A percentile compares a stretch with the other conserved stretches of the same genome.
These are phyloP conservation scores for Gonioctena quinquepunctata DNA, from an alignment of 1,140 invertebrate genomes.

Conservation along the genomic window DNA sequence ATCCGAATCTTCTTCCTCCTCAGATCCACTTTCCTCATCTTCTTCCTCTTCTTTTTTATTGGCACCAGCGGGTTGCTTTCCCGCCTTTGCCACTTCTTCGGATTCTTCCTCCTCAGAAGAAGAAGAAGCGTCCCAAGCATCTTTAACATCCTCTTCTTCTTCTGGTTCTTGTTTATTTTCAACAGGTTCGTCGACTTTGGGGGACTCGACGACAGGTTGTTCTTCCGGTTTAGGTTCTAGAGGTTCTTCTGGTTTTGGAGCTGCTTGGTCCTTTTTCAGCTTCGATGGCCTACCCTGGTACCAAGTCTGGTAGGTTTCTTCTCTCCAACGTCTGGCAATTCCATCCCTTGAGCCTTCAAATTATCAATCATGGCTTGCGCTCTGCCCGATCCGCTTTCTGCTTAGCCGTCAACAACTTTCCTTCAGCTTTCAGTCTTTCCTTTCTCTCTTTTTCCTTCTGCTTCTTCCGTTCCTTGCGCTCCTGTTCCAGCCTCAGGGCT, in stretches of 20 bases:
- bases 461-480: conserved; percentile 88
- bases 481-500: conserved; percentile 76
- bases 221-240: conserved; percentile 12
- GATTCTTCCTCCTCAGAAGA: conserved; percentile 64
- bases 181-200: conserved; percentile 58
- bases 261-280: conserved; percentile 60
- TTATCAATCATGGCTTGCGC: conserved; percentile 87
- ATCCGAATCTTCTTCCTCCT: conserved; percentile 61
- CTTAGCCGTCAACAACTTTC: conserved; percentile 89
- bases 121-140: conserved; percentile 83
- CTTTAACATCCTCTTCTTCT: conserved; percentile 70
- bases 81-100: conserved; percentile 54
- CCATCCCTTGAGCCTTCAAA: conserved; percentile 81
- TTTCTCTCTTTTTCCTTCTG: conserved; percentile 80
- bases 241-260: conserved; percentile 56
- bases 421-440: conserved; percentile 91
- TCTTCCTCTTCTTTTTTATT: conserved; percentile 31
- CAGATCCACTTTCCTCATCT: conserved; percentile 59
- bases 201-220: conserved; percentile 59
- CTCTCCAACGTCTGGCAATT: conserved; percentile 69
- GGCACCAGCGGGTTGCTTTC: background rate
- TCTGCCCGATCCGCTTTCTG: conserved; percentile 88
- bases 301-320: conserved; percentile 74
- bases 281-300: conserved; percentile 77
- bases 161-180: conserved; percentile 55